A percentile compares a stretch with the other conserved stretches of the same genome.
Evolutionary conservation across 2,888 invertebrate genomes (phyloP).

Genomic region (Mallateleia sp.): DNA sequence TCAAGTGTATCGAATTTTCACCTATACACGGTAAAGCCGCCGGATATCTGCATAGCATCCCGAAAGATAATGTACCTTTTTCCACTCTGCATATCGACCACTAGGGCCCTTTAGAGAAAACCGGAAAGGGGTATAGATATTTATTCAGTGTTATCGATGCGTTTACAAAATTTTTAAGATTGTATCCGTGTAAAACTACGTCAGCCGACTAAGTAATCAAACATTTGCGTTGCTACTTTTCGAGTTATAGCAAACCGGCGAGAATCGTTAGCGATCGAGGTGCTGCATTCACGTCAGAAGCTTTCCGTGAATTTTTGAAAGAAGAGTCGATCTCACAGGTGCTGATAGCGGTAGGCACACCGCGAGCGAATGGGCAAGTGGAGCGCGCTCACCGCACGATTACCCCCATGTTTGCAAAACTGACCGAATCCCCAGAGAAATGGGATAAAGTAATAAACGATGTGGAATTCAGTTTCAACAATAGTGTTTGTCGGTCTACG

Average conservation of each 20-base stretch:
- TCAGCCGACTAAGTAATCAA: conserved; percentile 80
- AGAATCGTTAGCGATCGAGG: conserved; percentile 87
- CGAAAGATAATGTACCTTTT: conserved; percentile 40
- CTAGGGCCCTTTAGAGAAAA: conserved; percentile 79
- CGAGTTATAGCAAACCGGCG: conserved; percentile 81
- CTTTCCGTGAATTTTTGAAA: conserved; percentile 84
- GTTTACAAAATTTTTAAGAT: conserved; percentile 54
- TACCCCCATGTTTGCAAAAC: background rate
- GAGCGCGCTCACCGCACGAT: conserved; percentile 85
- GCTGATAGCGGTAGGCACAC: conserved; percentile 75
- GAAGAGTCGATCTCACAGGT: conserved; percentile 80
- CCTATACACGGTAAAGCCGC: conserved; percentile 77
- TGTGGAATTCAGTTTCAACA: conserved; percentile 78
- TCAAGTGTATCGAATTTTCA: conserved; percentile 81
- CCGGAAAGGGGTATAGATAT: background rate
- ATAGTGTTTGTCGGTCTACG: conserved; percentile 71
- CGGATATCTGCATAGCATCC: conserved; percentile 75
- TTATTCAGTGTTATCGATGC: conserved; percentile 78
- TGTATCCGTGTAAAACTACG: conserved; percentile 16
- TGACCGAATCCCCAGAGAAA: conserved; percentile 57
- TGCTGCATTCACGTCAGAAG: conserved; percentile 84
- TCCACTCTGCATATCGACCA: conserved; percentile 84
- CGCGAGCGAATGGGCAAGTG: conserved; percentile 84
- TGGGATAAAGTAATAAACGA: conserved; percentile 20
- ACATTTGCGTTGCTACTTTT: conserved; percentile 81